Base-by-base conservation (phyloP, 2,797 vertebrate species). In the Oreochromis mossambicus region DNA sequence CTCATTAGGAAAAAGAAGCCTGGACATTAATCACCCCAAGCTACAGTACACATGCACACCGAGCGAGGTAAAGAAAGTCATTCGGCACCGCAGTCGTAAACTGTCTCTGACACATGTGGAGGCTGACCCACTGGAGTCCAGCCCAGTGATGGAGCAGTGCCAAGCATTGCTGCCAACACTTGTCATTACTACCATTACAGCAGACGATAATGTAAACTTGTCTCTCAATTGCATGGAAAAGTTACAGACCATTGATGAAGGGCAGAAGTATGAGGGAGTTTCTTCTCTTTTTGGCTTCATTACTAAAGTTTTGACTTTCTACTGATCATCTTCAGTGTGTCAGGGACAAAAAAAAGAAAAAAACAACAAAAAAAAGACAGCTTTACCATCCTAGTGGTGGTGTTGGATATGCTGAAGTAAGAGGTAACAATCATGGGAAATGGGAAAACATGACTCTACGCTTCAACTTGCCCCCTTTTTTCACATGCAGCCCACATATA, bases 21-120 rank as follows among this genome's bases (percentile, higher is more conserved):
- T 54, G 84, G 81, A 87, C 91, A 94, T 96, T 91, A 95, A 94
- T 95, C 93, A 95, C 83, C 77, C 51, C 80, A 63, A 87, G 66
- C 75, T 81, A 83, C 55, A 76, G 58, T 63, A 61, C 55, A 84
- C 17, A 56, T 76, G 77, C 63, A 82, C 82, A 41, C 83, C 48
- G 56, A 89, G 82, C 34, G 54, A 87, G 85, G 81, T 88, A 94
- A 90, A 93, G 83, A 86, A 87, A 89, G 85, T 86, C 46, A 48
- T 83, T 86, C 86, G 68, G 55, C 80, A 66, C 83, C 29, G 26
- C 52, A 78, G 87, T 86, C 86, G 34, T 94, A 93, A 85, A 92
- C 86, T 86, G 83, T 87, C 82, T 89, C 86, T 82, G 83, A 90
- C 87, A 94, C 94, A 95, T 93, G 87, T 93, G 91, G 92, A 89